Evolutionary conservation across 1,140 invertebrate genomes (phyloP).

Genomic region (Drosophila hydei): DNA sequence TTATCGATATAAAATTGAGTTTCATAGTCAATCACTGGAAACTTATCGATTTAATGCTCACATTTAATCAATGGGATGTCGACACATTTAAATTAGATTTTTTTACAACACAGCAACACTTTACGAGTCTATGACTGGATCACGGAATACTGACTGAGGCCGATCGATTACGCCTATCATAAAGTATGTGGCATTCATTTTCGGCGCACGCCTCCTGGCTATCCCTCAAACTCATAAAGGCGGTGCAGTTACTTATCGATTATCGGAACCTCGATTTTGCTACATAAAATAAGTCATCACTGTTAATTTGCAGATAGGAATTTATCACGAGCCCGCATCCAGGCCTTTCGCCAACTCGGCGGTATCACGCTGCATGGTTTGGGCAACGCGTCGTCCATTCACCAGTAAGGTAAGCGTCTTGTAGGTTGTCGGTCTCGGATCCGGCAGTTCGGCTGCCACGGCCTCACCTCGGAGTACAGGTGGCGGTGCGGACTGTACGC

Average conservation of each 20-base stretch:
- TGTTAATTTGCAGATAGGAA: neutral
- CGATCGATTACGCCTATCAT: too few relatives aligned
- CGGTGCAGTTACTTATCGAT: neutral
- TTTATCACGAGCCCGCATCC: neutral
- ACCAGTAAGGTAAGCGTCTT: slow-evolving; percentile 16
- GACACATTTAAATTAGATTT: too few relatives aligned
- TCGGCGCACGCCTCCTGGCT: too few relatives aligned
- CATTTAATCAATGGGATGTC: too few relatives aligned
- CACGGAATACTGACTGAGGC: too few relatives aligned
- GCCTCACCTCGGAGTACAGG: neutral
- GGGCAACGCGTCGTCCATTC: slow-evolving; percentile 24
- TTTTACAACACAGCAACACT: too few relatives aligned
- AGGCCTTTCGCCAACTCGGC: neutral
- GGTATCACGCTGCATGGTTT: neutral
- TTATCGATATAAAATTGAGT: neutral
- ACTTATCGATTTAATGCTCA: too few relatives aligned
- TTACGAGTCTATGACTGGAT: too few relatives aligned
- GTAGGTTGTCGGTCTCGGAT: neutral
- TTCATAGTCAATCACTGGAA: too few relatives aligned
- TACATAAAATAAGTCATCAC: neutral
- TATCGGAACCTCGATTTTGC: neutral
- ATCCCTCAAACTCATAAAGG: too few relatives aligned
- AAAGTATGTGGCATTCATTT: too few relatives aligned
- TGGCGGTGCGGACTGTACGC: neutral
- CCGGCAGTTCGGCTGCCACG: neutral